A percentile compares a stretch with the other conserved stretches of the same genome.
phyloP scores from a whole-genome alignment of 1,140 invertebrate species.

The Hyles euphorbiae region DNA sequence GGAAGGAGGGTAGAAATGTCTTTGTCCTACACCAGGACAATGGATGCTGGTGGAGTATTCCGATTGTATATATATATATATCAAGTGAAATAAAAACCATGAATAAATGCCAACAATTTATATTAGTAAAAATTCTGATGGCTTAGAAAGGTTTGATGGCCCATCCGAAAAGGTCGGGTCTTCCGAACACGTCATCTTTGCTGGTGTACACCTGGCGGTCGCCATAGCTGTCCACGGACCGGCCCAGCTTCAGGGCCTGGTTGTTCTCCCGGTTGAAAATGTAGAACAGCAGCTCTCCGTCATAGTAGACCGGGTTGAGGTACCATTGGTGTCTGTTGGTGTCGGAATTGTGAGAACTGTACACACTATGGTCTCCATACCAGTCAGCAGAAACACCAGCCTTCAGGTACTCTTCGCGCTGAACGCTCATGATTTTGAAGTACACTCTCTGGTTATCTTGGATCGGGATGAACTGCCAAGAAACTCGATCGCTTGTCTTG shows the following conservation, averaged over 20 bases:
- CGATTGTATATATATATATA: no score
- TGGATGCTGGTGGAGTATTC: no score
- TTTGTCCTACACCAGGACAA: no score
- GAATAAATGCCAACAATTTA: no score
- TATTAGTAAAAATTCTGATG: no score
- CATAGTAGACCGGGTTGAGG: not conserved
- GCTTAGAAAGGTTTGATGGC: not conserved
- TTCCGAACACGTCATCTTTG: not conserved
- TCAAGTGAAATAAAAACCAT: no score
- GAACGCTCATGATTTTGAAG: conserved; percentile 1
- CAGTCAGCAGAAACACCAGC: not conserved
- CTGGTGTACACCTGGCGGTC: not conserved
- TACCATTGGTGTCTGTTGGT: conserved; percentile 7
- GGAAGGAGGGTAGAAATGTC: no score
- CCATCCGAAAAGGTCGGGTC: conserved; percentile 1
- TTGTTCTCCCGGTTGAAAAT: conserved; percentile 5
- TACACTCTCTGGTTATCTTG: not conserved
- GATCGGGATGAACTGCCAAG: not conserved
- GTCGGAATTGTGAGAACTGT: not conserved
- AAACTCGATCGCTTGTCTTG: not conserved
- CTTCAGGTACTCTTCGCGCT: conserved; percentile 1
- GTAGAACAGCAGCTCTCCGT: not conserved
- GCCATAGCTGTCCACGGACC: not conserved
- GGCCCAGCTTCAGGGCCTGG: conserved; percentile 7
- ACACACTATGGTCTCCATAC: not conserved